A percentile compares a stretch with the other conserved stretches of the same genome.
Evolutionary conservation across 2,888 invertebrate species (phyloP).

Genomic region (Aelia acuminata): DNA sequence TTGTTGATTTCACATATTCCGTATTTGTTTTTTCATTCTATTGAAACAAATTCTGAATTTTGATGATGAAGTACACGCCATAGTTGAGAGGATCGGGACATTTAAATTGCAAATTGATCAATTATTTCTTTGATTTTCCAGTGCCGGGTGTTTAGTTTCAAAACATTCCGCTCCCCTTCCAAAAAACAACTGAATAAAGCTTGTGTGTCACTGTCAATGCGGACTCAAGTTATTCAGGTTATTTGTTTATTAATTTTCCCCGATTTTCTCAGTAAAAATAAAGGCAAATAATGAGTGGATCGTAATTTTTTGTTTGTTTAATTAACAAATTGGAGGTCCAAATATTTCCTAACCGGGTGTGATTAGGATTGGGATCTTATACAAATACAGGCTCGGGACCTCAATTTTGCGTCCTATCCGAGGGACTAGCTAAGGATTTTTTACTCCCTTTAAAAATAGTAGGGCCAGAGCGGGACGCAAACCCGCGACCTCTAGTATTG

Average conservation of each 20-base stretch:
- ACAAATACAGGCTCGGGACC: no score
- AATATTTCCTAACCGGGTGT: no score
- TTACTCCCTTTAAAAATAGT: no score
- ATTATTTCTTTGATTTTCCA: constrained; percentile 2
- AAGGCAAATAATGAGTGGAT: no score
- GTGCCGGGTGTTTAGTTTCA: neutral
- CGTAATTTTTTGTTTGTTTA: no score
- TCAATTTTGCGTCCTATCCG: no score
- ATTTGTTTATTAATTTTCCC: neutral
- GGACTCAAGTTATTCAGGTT: neutral
- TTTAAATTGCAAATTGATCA: constrained; percentile 31
- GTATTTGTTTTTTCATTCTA: neutral
- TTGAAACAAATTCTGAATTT: neutral
- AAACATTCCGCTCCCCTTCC: neutral
- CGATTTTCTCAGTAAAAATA: neutral
- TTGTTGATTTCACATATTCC: neutral
- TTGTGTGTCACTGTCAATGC: neutral
- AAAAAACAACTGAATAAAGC: neutral
- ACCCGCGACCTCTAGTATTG: no score
- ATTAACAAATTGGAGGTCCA: no score
- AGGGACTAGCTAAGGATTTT: no score
- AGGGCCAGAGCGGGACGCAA: no score
- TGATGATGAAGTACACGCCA: neutral
- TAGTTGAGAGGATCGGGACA: neutral
- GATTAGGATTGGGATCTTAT: no score